Evolutionary conservation across 2,797 vertebrate genomes (phyloP).

Genomic region (Typhlichthys subterraneus): DNA sequence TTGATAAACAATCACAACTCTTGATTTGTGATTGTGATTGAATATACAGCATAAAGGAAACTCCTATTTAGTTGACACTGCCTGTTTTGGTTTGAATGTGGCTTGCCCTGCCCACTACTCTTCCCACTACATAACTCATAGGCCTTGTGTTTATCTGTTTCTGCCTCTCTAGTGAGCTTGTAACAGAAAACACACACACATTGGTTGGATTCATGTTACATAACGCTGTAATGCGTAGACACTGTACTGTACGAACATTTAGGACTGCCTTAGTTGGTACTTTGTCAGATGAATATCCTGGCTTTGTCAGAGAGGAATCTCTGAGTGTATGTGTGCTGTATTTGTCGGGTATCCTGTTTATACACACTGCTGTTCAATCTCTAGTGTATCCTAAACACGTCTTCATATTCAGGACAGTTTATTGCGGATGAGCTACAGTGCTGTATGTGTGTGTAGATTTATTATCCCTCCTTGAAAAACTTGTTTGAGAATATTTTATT

Average conservation of each 20-base stretch:
- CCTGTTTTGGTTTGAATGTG: no score
- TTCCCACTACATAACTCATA: no score
- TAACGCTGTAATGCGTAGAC: conserved; percentile 20
- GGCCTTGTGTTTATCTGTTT: not conserved
- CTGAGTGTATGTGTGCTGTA: conserved; percentile 26
- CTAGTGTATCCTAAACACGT: conserved; percentile 50
- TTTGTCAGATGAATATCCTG: conserved; percentile 62
- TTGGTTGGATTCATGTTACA: conserved; percentile 21
- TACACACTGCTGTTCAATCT: conserved; percentile 17
- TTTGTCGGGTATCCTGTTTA: conserved; percentile 69
- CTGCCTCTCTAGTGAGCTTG: conserved; percentile 18
- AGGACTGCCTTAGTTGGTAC: conserved; percentile 10
- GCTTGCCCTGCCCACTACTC: no score
- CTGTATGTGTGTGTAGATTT: conserved; percentile 1
- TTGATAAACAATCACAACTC: no score
- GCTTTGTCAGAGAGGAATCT: conserved; percentile 58
- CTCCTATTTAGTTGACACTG: no score
- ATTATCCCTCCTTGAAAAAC: not conserved
- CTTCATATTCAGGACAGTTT: conserved; percentile 18
- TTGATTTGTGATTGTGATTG: no score
- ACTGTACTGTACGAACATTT: conserved; percentile 26
- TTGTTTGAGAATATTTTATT: conserved; percentile 8
- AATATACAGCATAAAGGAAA: no score
- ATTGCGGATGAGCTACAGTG: conserved; percentile 8
- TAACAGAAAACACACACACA: conserved; percentile 39